phyloP scores from a whole-genome alignment of 2,113 vertebrate species.

The Archilochus colubris region DNA sequence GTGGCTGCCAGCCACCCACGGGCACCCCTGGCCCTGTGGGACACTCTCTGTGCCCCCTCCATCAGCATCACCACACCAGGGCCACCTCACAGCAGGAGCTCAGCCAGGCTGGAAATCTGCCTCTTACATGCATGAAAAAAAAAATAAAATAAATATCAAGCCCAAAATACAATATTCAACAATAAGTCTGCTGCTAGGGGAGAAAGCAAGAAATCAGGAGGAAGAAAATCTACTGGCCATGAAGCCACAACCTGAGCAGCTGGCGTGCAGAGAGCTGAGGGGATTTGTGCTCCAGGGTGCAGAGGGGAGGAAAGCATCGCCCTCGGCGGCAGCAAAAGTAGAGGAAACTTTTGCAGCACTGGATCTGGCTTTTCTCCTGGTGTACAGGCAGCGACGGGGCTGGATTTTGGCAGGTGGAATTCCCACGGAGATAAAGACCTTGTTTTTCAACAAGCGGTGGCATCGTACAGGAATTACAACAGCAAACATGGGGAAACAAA shows the following conservation, averaged over 20 bases:
- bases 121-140: background rate
- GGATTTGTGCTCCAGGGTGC: background rate
- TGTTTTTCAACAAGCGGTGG: conserved; percentile 16
- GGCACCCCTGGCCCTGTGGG: background rate
- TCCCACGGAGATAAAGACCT: conserved; percentile 51
- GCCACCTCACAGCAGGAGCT: fast-evolving
- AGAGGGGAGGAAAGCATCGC: background rate
- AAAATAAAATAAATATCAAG: background rate
- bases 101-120: fast-evolving
- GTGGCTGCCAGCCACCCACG: background rate
- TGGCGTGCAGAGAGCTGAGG: background rate
- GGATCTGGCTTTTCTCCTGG: background rate
- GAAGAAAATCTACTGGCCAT: fast-evolving
- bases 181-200: background rate
- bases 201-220: background rate
- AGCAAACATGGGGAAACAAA: conserved; percentile 47
- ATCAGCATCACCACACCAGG: fast-evolving
- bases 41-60: background rate
- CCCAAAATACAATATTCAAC: background rate
- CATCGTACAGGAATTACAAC: conserved; percentile 8
- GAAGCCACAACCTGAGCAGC: background rate
- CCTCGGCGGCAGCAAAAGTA: background rate
- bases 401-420: conserved; percentile 43
- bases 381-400: background rate
- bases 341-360: background rate